A percentile compares a stretch with the other conserved stretches of the same genome.
Conservation (phyloP, 2,797 vertebrate species). For the Ciconia nigra region DNA sequence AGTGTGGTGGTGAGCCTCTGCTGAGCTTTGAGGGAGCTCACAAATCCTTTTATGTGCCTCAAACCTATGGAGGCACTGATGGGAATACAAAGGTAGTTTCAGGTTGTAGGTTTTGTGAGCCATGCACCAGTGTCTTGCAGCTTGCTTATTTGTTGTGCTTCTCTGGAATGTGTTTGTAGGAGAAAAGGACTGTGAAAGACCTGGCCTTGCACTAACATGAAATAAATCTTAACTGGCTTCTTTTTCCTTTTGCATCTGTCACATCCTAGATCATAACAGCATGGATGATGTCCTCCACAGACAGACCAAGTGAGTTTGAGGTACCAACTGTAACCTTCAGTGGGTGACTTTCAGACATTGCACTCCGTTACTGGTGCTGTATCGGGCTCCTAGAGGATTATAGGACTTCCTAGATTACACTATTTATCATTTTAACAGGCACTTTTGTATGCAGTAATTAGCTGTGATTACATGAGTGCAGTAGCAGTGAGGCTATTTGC, state of each 20-base stretch:
- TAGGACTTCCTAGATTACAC: background rate
- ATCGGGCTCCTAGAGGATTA: background rate
- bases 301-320: background rate
- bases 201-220: background rate
- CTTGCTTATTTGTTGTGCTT: background rate
- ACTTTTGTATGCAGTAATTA: background rate
- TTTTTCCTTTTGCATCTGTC: background rate
- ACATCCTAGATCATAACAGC: background rate
- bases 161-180: background rate
- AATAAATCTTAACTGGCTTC: background rate
- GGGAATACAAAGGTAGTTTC: background rate
- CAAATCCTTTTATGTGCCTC: background rate
- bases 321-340: background rate
- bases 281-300: background rate
- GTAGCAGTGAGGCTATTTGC: background rate
- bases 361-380: background rate
- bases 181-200: background rate
- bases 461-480: background rate
- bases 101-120: background rate
- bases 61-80: background rate
- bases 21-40: background rate
- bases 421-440: background rate
- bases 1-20: background rate
- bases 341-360: background rate
- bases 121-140: background rate